These are phyloP conservation scores for Turnix velox DNA, from an alignment of 2,113 vertebrate species.

Conservation along the genomic window DNA sequence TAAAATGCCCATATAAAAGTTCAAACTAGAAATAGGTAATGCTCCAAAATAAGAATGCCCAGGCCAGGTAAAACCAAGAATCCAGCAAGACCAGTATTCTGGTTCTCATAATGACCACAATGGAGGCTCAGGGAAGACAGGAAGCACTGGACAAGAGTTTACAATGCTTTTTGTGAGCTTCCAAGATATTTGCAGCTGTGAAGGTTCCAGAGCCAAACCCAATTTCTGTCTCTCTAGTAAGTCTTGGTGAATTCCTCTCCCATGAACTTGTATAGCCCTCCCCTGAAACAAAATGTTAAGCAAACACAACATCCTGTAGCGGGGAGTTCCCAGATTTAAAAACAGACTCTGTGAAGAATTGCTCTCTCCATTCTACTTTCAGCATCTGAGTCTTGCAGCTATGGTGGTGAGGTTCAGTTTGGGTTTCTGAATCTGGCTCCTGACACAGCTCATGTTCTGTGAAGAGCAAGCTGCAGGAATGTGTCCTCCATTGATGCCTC, in stretches of 20 bases:
- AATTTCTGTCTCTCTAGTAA: background rate
- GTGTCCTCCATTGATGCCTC: background rate
- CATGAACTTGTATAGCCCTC: background rate
- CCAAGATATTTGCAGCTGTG: background rate
- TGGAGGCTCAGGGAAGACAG: background rate
- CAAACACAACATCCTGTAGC: background rate
- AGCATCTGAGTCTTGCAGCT: background rate
- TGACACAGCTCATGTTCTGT: background rate
- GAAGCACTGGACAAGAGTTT: background rate
- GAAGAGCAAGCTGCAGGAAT: background rate
- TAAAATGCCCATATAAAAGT: background rate
- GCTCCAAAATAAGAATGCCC: background rate
- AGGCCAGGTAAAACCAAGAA: background rate
- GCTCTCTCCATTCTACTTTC: background rate
- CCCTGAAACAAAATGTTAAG: background rate
- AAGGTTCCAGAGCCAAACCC: background rate
- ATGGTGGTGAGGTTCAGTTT: background rate
- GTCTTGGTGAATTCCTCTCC: background rate
- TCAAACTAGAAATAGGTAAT: background rate
- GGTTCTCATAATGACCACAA: background rate
- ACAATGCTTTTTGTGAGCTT: background rate
- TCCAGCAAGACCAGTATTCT: background rate
- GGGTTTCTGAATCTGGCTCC: background rate
- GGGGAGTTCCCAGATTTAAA: background rate
- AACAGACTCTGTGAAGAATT: background rate